Evolutionary conservation across 2,888 invertebrate genomes (phyloP).

Genomic region (Tachina fera): DNA sequence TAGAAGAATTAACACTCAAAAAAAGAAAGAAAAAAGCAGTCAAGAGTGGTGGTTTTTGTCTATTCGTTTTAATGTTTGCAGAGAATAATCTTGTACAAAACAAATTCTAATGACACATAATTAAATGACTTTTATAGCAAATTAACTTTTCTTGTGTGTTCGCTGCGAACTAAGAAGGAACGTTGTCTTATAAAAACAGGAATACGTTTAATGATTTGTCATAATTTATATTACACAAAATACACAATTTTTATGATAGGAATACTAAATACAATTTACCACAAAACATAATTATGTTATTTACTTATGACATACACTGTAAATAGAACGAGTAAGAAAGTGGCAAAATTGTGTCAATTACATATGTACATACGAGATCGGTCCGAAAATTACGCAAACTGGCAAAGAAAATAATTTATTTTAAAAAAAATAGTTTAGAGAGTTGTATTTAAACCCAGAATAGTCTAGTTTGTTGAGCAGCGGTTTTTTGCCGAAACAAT

Average conservation of each 20-base stretch:
- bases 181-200: not conserved
- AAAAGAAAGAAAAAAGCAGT: not conserved
- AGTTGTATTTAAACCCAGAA: too few relatives aligned
- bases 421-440: not conserved
- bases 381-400: conserved; percentile 5
- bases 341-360: conserved; percentile 57
- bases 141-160: conserved; percentile 32
- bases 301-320: conserved; percentile 53
- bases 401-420: not conserved
- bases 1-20: conserved; percentile 42
- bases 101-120: conserved; percentile 21
- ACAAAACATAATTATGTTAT: conserved; percentile 48
- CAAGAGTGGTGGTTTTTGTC: conserved; percentile 38
- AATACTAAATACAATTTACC: conserved; percentile 32
- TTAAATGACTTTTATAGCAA: conserved; percentile 48
- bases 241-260: conserved; percentile 24
- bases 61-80: conserved; percentile 5
- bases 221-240: conserved; percentile 34
- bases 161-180: not conserved
- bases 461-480: too few relatives aligned
- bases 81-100: conserved; percentile 6
- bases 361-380: conserved; percentile 33
- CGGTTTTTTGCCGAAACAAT: too few relatives aligned
- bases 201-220: conserved; percentile 41
- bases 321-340: conserved; percentile 43